Conservation (phyloP, 1,140 invertebrate species). For the Chironomus tepperi region DNA sequence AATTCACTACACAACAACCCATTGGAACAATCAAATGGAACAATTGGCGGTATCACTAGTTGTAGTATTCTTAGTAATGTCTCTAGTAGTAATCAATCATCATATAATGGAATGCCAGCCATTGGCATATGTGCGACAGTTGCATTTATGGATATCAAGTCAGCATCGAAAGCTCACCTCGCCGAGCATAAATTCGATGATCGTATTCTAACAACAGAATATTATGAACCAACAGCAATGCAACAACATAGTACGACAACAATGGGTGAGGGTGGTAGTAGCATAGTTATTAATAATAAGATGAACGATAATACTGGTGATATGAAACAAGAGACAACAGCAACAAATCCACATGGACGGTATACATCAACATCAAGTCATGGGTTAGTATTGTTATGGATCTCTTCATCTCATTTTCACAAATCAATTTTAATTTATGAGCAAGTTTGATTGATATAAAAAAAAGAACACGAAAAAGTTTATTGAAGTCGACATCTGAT, state of each 20-base stretch:
- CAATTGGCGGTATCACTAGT: neutral
- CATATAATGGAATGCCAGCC: constrained; percentile 28
- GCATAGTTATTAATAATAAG: constrained; percentile 10
- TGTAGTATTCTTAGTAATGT: constrained; percentile 21
- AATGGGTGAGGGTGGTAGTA: constrained; percentile 34
- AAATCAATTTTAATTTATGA: neutral
- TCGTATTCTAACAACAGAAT: constrained; percentile 77
- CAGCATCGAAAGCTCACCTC: constrained; percentile 85
- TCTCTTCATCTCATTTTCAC: neutral
- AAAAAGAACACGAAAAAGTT: no score
- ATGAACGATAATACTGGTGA: neutral
- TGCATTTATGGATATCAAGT: constrained; percentile 95
- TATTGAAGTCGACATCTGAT: no score
- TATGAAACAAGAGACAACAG: neutral
- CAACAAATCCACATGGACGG: neutral
- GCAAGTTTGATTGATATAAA: no score
- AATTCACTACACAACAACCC: neutral
- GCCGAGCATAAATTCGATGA: constrained; percentile 82
- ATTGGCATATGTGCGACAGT: constrained; percentile 72
- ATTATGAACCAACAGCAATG: constrained; percentile 79
- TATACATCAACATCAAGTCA: constrained; percentile 12
- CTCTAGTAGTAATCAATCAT: constrained; percentile 16
- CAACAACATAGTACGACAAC: constrained; percentile 38
- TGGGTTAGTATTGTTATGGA: constrained; percentile 3
- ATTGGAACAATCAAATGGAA: constrained; percentile 8